Evolutionary conservation across 2,113 vertebrate species (phyloP).

Genomic region (Hippocampus comes): DNA sequence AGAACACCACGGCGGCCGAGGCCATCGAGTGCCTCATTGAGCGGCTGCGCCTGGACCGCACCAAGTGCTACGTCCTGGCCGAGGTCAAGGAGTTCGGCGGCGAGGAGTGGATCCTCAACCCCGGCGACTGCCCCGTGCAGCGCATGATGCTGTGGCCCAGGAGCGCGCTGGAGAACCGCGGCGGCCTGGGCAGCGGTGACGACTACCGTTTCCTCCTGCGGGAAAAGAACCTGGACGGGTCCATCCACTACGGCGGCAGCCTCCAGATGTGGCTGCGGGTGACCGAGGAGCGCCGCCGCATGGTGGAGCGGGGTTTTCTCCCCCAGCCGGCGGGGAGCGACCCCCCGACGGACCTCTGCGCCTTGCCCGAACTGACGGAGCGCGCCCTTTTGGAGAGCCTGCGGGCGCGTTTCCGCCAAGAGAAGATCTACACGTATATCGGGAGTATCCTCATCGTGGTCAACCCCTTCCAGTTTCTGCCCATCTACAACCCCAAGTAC

Average conservation of each 20-base stretch:
- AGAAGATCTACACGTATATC: conserved; percentile 95
- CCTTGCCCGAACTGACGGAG: conserved; percentile 87
- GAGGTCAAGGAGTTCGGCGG: conserved; percentile 97
- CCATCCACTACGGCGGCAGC: conserved; percentile 90
- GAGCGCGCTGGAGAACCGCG: conserved; percentile 87
- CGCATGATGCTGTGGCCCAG: conserved; percentile 97
- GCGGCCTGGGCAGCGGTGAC: conserved; percentile 74
- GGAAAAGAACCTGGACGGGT: conserved; percentile 94
- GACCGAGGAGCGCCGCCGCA: conserved; percentile 84
- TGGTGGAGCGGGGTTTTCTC: conserved; percentile 91
- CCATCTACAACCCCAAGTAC: conserved; percentile 96
- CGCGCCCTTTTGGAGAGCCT: conserved; percentile 89
- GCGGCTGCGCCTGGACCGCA: conserved; percentile 83
- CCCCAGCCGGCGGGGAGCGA: conserved; percentile 84
- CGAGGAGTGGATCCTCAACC: conserved; percentile 98
- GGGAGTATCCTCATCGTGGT: conserved; percentile 93
- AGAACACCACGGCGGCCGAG: conserved; percentile 88
- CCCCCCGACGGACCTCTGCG: conserved; percentile 86
- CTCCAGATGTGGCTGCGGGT: conserved; percentile 93
- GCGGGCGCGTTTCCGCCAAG: conserved; percentile 88
- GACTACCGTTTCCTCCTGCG: conserved; percentile 93
- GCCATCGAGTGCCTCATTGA: conserved; percentile 88
- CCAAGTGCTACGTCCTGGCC: conserved; percentile 89
- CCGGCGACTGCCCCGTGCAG: conserved; percentile 90
- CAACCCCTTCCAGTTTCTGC: conserved; percentile 95